A percentile compares a stretch with the other conserved stretches of the same genome.
Evolutionary conservation across 1,140 invertebrate species (phyloP).

Genomic region (Pseudomyrmex concolor): DNA sequence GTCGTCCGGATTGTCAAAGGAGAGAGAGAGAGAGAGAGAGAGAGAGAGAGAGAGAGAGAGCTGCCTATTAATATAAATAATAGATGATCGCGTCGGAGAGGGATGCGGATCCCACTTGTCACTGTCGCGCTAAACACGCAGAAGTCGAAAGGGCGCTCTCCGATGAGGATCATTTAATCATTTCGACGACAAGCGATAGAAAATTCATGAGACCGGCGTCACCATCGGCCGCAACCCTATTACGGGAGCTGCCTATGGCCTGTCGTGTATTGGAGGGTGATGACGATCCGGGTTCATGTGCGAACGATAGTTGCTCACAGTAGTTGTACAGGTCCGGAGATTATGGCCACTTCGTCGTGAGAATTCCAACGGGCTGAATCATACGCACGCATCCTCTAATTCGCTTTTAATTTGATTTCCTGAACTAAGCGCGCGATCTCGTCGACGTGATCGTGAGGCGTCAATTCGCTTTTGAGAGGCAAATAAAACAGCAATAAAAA

Average conservation of each 20-base stretch:
- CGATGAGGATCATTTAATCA: constrained; percentile 79
- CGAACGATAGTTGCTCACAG: constrained; percentile 60
- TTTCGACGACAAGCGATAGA: constrained; percentile 79
- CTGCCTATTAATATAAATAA: constrained; percentile 80
- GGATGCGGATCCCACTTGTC: constrained; percentile 75
- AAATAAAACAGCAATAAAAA: background rate
- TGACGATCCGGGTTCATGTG: constrained; percentile 60
- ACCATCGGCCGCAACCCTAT: constrained; percentile 70
- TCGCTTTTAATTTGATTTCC: constrained; percentile 83
- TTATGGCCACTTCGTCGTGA: constrained; percentile 64
- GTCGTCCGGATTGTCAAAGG: constrained; percentile 31
- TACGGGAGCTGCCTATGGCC: constrained; percentile 43
- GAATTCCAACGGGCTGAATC: constrained; percentile 79
- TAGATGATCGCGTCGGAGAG: constrained; percentile 70
- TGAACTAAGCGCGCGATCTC: constrained; percentile 11
- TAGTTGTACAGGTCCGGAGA: constrained; percentile 55
- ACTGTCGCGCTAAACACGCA: constrained; percentile 48
- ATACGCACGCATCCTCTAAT: constrained; percentile 79
- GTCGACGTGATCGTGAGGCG: background rate
- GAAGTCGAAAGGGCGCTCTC: constrained; percentile 67
- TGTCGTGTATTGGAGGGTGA: constrained; percentile 44
- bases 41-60: too few species aligned
- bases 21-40: too few species aligned
- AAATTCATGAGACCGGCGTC: constrained; percentile 81
- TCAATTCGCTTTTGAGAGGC: background rate